Percentiles rank a stretch among this genome's conserved stretches.
These are phyloP conservation scores for Rhinoptilus africanus DNA, from an alignment of 2,113 vertebrate genomes.

Conservation along the genomic window DNA sequence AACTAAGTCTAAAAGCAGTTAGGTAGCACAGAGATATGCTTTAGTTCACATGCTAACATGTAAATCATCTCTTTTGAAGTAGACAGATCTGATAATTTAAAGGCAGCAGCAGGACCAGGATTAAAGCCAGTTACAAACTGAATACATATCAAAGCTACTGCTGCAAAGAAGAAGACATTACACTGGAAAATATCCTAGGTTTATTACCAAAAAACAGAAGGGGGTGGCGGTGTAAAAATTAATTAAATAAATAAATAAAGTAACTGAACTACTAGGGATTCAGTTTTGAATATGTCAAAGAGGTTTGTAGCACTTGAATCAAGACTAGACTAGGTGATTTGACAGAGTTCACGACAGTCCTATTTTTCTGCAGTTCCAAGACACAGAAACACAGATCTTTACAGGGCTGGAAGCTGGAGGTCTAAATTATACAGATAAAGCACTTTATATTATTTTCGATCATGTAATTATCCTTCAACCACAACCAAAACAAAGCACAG, in stretches of 20 bases:
- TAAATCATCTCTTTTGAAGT: background rate
- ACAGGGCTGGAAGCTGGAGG: fast-evolving
- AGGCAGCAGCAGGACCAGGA: background rate
- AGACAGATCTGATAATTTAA: background rate
- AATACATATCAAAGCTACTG: background rate
- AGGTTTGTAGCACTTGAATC: background rate
- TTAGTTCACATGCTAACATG: background rate
- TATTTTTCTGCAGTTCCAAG: background rate
- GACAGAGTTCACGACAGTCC: background rate
- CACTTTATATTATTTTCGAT: background rate
- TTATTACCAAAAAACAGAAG: background rate
- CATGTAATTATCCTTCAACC: background rate
- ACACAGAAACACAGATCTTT: background rate
- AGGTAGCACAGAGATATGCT: background rate
- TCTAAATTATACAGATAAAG: background rate
- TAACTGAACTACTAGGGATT: background rate
- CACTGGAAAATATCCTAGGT: background rate
- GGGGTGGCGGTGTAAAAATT: background rate
- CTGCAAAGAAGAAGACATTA: background rate
- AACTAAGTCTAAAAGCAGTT: background rate
- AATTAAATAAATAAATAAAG: too few relatives aligned
- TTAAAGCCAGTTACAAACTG: background rate
- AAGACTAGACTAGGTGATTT: background rate
- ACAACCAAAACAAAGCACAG: background rate
- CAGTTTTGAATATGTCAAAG: background rate